These are phyloP conservation scores for Nomada ferruginata DNA, from an alignment of 2,888 invertebrate genomes.

Conservation along the genomic window DNA sequence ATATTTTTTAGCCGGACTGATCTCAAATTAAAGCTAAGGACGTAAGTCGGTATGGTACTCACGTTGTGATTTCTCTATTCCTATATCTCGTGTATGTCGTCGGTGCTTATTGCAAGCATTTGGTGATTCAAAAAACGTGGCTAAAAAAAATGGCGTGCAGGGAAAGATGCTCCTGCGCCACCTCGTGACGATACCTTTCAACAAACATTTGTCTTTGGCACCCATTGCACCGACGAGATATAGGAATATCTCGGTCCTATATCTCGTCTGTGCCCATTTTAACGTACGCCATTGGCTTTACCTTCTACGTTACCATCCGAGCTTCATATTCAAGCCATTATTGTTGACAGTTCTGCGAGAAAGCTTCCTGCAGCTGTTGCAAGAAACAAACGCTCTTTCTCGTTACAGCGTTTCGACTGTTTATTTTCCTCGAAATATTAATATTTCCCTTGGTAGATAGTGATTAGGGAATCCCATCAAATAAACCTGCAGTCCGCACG, in stretches of 20 bases:
- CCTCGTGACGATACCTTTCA: neutral
- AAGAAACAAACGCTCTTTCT: slow-evolving; percentile 45
- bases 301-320: slow-evolving; percentile 41
- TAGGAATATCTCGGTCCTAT: no score
- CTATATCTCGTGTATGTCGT: no score
- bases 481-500: slow-evolving; percentile 18
- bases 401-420: slow-evolving; percentile 27
- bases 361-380: slow-evolving; percentile 57
- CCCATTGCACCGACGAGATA: no score
- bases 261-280: no score
- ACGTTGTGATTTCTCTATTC: no score
- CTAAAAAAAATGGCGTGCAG: neutral
- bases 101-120: no score
- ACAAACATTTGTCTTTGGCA: neutral
- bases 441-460: neutral
- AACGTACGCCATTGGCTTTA: slow-evolving; percentile 2
- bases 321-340: slow-evolving; percentile 23
- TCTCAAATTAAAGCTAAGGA: no score
- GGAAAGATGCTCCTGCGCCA: neutral
- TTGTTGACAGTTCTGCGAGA: slow-evolving; percentile 61
- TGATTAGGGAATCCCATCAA: neutral
- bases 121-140: neutral
- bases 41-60: no score
- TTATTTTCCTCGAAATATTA: slow-evolving; percentile 9
- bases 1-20: no score